These are phyloP conservation scores for Telmatherina bonti DNA, from an alignment of 2,797 vertebrate species.

Conservation along the genomic window DNA sequence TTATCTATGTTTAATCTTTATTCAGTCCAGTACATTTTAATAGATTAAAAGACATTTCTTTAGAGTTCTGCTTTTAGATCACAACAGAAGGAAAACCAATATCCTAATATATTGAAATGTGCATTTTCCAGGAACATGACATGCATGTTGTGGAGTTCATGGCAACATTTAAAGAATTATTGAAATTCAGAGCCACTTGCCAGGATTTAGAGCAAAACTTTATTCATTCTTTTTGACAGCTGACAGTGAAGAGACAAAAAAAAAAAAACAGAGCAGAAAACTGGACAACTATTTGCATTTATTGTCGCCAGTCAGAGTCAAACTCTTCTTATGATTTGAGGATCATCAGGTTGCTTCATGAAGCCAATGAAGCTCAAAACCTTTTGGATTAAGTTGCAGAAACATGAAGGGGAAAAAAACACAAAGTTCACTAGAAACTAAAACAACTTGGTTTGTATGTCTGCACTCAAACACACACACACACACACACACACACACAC, in stretches of 20 bases:
- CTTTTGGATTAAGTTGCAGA: background rate
- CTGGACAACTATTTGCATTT: background rate
- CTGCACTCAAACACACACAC: conserved; percentile 3
- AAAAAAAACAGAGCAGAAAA: background rate
- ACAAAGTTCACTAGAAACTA: conserved; percentile 2
- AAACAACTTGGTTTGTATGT: background rate
- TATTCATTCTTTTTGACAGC: background rate
- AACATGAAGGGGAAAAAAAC: background rate
- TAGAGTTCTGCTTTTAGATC: background rate
- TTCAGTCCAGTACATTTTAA: background rate
- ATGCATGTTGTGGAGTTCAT: background rate
- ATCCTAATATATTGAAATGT: background rate
- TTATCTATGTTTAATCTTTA: background rate
- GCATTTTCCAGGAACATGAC: background rate
- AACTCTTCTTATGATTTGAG: background rate
- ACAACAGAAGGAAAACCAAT: background rate
- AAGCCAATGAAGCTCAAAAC: background rate
- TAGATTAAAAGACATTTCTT: fast-evolving
- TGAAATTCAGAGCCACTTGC: background rate
- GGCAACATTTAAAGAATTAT: background rate
- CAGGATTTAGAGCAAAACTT: too few species aligned
- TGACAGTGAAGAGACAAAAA: background rate
- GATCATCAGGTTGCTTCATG: too few species aligned
- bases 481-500: background rate
- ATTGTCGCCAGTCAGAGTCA: background rate